Evolutionary conservation across 2,888 invertebrate species (phyloP).

Genomic region (Alloplasta piceator): DNA sequence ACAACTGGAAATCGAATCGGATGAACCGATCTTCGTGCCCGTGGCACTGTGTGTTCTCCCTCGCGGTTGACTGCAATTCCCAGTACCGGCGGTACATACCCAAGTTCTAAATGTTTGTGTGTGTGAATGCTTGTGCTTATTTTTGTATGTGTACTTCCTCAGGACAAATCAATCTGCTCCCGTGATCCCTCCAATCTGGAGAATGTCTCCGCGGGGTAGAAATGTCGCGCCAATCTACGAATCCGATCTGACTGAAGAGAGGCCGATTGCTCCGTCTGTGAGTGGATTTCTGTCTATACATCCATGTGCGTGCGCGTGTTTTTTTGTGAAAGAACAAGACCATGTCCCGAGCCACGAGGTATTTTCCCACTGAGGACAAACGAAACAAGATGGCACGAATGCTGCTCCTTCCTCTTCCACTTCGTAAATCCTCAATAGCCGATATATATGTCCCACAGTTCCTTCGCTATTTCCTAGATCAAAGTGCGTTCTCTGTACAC

Average conservation of each 20-base stretch:
- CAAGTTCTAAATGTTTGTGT: constrained; percentile 16
- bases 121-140: constrained; percentile 37
- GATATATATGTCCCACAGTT: constrained; percentile 9
- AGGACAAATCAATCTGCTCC: constrained; percentile 72
- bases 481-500: constrained; percentile 42
- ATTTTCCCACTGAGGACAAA: constrained; percentile 38
- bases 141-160: constrained; percentile 53
- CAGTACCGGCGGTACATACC: constrained; percentile 44
- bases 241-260: constrained; percentile 56
- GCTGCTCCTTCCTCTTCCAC: constrained; percentile 38
- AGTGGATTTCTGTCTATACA: constrained; percentile 11
- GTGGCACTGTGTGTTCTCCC: constrained; percentile 20
- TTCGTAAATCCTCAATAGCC: constrained; percentile 5
- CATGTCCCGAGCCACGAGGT: constrained; percentile 40
- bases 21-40: constrained; percentile 70
- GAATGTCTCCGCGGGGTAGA: constrained; percentile 69
- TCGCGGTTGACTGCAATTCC: constrained; percentile 32
- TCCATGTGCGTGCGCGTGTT: constrained; percentile 4
- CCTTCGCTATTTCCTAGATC: constrained; percentile 54
- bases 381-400: constrained; percentile 40
- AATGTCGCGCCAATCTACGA: constrained; percentile 66
- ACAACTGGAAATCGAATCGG: constrained; percentile 73
- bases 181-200: constrained; percentile 72
- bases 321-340: constrained; percentile 29
- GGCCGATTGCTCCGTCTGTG: constrained; percentile 39